phyloP scores from a whole-genome alignment of 2,113 vertebrate species.

The Chelonoidis abingdonii region DNA sequence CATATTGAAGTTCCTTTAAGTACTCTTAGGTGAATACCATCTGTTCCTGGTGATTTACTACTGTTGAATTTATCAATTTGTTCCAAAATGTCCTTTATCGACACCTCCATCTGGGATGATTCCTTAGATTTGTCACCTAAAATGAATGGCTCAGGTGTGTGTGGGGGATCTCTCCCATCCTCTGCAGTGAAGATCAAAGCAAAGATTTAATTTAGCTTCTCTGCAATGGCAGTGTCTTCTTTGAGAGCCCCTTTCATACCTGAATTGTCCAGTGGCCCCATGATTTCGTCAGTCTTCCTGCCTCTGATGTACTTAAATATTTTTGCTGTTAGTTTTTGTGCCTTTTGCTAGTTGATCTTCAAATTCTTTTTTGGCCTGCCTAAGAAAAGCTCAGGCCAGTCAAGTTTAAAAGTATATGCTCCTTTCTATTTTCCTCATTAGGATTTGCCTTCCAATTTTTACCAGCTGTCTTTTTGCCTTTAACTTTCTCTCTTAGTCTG shows the following conservation, averaged over 20 bases:
- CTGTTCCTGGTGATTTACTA: neutral
- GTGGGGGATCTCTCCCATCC: neutral
- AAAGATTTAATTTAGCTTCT: neutral
- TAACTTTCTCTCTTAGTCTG: too few relatives aligned
- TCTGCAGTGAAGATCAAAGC: neutral
- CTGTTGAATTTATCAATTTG: neutral
- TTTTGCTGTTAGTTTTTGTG: neutral
- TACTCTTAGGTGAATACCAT: too few relatives aligned
- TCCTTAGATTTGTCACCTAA: too few relatives aligned
- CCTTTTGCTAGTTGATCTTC: neutral
- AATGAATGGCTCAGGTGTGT: neutral
- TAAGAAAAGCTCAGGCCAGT: neutral
- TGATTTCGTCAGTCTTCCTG: neutral
- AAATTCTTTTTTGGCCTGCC: neutral
- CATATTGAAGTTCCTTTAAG: neutral
- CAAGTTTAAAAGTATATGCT: neutral
- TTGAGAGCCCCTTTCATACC: neutral
- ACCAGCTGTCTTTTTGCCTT: too few relatives aligned
- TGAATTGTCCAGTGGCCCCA: neutral
- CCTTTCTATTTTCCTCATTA: neutral
- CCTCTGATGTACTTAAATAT: neutral
- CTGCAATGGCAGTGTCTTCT: neutral
- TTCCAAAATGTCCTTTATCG: too few relatives aligned
- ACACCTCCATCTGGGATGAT: too few relatives aligned
- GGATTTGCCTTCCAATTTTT: neutral